Base-by-base conservation (phyloP, 2,797 vertebrate species). In the Cyclura pinguis region DNA sequence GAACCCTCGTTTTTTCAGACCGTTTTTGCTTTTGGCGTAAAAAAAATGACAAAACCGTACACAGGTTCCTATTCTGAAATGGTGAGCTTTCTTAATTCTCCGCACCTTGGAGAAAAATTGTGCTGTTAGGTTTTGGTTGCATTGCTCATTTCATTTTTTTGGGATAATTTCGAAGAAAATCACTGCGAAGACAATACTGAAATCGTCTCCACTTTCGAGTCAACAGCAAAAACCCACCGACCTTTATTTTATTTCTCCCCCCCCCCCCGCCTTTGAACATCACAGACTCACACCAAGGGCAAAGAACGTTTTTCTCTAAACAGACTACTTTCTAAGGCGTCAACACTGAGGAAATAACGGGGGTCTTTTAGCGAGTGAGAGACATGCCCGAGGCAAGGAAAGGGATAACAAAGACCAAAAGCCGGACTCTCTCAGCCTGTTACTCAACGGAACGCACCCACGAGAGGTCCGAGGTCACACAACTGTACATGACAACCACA, bases 281-380 rank as follows among this genome's bases (percentile, higher is more conserved):
- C 88, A 93, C 76, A 91, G 42, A 27, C n/a, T 81, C 80, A 95
- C 94, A 93, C 64, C 84, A 78, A 87, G 89, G 85, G 95, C 69
- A 76, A 74, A 32, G 64, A 93, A 87, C 73, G 80, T 89, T 57
- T 47, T 87, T 93, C 93, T 94, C 96, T 84, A 55, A 86, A 85
- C 90, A 88, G 90, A 20, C 91, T 94, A 42, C 13, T 77, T 59
- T 59, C 92, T 93, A 92, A 84, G 4, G 91, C 89, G 90, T 77
- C 91, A 91, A 77, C 89, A 86, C 89, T 81, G 2, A 84, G 84
- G 76, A 69, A 87, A 89, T 27, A 87, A 14, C 14, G 64, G 47
- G 47, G 77, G 57, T 87, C 85, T 80, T n/a, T 3, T 16, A 0
- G 42, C 4, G 42, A 47, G 42, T 47, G 42, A 47, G 42, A 47